Base-by-base conservation (phyloP, 2,888 invertebrate species). In the Synergus gifuensis region DNA sequence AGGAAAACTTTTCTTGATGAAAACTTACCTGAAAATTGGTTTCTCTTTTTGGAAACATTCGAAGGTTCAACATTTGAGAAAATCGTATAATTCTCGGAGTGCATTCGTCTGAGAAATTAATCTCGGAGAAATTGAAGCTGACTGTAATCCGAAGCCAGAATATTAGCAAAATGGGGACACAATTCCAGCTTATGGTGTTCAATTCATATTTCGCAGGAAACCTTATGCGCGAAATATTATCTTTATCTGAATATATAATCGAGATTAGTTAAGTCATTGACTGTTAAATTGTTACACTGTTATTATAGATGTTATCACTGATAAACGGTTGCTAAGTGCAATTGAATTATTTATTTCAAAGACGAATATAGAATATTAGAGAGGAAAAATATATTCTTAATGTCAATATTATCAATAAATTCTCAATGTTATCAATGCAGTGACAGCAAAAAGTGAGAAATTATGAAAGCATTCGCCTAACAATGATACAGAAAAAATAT, bases 121-220 rank as follows among this genome's bases (percentile, higher is more conserved):
- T 63, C 63, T 14, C 16, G 0, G 3, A 14, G 16, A 63, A 63
- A 63, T 63, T 63, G 63, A 63, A 40, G 28, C 12, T 63, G 36
- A 63, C 63, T 28, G 40, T 63, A 63, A 63, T 63, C 63, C 7
- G 63, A 63, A 63, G 63, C 63, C 63, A 63, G 28, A 36, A 40
- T 63, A 63, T 63, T 28, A 63, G 4, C 7, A 36, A 63, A 36
- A 63, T 63, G 28, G 16, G 36, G 36, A 36, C 63, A 4, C 12
- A 2, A 14, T 46, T 46, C 12, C 54, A 54, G n/a, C 54, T 54
- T 63, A 28, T 63, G 14, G 14, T 63, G 28, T 28, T 36, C 22
- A 28, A 12, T 28, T 36, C 22, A 28, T 14, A 36, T 63, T 28
- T 63, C 28, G 1, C 63, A 28, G 5, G 36, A 36, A 63, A 63